Base-by-base conservation (phyloP, 2,113 vertebrate genomes). In the Periophthalmus modestus region DNA sequence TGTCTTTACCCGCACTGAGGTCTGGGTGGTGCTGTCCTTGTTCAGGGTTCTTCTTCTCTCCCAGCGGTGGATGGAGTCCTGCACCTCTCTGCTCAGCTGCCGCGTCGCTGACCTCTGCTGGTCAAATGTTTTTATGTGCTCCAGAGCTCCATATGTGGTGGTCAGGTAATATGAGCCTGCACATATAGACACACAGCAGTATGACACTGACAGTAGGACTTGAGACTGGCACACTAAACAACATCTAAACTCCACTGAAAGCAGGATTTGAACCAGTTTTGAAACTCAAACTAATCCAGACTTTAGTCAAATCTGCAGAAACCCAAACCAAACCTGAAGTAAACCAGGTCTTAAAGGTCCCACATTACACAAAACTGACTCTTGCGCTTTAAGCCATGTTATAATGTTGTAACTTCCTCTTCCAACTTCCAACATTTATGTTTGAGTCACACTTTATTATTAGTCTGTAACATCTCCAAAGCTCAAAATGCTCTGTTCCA, bases 1-100 rank as follows among this genome's bases (percentile, higher is more conserved):
- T 19, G 39, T 52, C 58, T 65, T 15, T 83, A 97, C 97, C 96
- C 96, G 96, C 68, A 99, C 93, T 0, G 96, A 96, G 0, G 94
- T 94, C 19, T 94, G 95, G 12, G 93, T 92, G 9, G 90, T 91
- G 4, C 92, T 84, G 34, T 95, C 95, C 88, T 96, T 96, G 92
- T 97, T 98, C 77, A 98, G 94, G 0, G 97, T 99, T 66, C 96
- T 94, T 36, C 97, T 91, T 28, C 96, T 93, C 87, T 99, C 96
- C 97, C 97, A 99, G 81, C 95, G 96, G 74, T 98, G 95, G 85
- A 99, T 99, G 74, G 97, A 99, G 87, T 99, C 97, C 86, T 99
- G 97, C 36, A 99, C 94, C 83, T 99, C 97, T 83, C 94, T 5
- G 23, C 97, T 99, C 65, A 99, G 94, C 90, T 98, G 95, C 69